These are phyloP conservation scores for Papilio helenus DNA, from an alignment of 1,140 invertebrate genomes.

Conservation along the genomic window DNA sequence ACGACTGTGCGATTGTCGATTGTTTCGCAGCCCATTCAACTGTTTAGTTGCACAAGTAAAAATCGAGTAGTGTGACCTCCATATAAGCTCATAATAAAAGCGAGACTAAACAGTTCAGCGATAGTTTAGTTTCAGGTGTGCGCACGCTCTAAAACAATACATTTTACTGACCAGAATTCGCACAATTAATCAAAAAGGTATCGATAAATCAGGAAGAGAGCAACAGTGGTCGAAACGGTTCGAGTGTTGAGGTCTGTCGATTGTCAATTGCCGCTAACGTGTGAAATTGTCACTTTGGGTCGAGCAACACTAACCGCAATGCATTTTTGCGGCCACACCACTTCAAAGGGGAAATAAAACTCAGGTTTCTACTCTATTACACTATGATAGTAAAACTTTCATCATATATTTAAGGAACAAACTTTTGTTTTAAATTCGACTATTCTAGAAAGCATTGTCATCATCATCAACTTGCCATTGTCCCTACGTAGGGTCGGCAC, in stretches of 20 bases:
- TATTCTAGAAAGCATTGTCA: too few relatives aligned
- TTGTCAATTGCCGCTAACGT: constrained; percentile 6
- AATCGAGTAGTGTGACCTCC: too few relatives aligned
- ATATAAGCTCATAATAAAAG: too few relatives aligned
- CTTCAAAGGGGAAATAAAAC: background rate
- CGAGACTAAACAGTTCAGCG: too few relatives aligned
- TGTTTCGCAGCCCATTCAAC: too few relatives aligned
- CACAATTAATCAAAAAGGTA: constrained; percentile 6
- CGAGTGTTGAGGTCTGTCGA: constrained; percentile 18
- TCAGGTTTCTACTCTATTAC: background rate
- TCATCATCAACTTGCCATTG: too few relatives aligned
- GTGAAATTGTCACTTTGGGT: constrained; percentile 9
- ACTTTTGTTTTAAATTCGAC: background rate
- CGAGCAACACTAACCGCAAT: constrained; percentile 5
- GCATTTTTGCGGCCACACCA: constrained; percentile 19
- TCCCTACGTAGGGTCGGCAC: too few relatives aligned
- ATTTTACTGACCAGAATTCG: background rate
- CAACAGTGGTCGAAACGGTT: constrained; percentile 1
- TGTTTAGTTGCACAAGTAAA: too few relatives aligned
- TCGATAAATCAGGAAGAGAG: background rate
- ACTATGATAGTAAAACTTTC: background rate
- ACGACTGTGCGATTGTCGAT: too few relatives aligned
- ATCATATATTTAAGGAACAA: background rate
- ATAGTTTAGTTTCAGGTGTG: too few relatives aligned
- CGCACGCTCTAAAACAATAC: too few relatives aligned